Evolutionary conservation across 2,797 vertebrate genomes (phyloP), one percentile per base, ranked within the genome.

Genomic region (Acanthiza pusilla): DNA sequence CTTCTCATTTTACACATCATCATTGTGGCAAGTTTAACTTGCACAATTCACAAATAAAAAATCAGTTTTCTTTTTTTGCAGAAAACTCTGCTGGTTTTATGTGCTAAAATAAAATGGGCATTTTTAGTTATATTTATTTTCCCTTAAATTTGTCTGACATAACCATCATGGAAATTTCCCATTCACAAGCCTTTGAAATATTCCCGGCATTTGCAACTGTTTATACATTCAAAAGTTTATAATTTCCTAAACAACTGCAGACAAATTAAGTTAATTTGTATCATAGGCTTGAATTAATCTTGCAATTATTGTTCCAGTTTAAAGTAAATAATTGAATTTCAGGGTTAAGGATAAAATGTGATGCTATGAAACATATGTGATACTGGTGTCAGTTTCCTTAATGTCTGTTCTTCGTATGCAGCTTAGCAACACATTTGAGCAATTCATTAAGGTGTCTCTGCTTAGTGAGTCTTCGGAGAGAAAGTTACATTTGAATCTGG

Each of bases 271-370:
- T 94, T 87, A 94, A 92, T 97, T 95, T 82, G 27, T 95, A 77
- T 90, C 71, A 34, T 30, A 91, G 87, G n/a, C 85, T 79, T 85
- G 87, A 57, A 96, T 96, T 97, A 95, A 93, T 96, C 87, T 94
- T 57, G 19, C 92, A 94, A 94, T 97, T 97, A 95, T 96, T 94
- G 88, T 96, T 96, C 92, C 79, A 88, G 72, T 97, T 96, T 93
- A 93, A 94, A 95, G 82, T 74, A 97, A 97, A 97, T 96, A 97
- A 97, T 95, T 96, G 86, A 96, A 97, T 97, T 97, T 95, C 91
- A 91, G 85, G 92, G 92, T 96, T 96, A 97, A 96, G 93, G 80
- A 92, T 94, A 96, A 95, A 96, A 95, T 7, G 63, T 74, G 92
- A 93, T 96, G 91, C 88, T 88, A 86, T 79, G 94, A 96, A 96